Evolutionary conservation across 2,113 vertebrate species (phyloP).

Genomic region (Calypte anna): DNA sequence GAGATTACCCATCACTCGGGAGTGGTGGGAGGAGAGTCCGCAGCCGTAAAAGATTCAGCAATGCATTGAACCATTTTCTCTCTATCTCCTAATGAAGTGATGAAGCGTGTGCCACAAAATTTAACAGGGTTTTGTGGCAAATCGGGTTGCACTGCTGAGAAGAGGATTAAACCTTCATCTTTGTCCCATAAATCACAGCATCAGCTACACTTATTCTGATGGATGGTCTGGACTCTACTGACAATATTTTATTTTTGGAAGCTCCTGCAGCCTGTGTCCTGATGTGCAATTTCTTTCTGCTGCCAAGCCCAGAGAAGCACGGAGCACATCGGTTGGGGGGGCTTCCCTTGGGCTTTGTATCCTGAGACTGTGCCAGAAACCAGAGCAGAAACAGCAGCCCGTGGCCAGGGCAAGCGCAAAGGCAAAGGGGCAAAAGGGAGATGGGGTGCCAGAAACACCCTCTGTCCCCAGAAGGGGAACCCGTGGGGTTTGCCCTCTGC

Average conservation of each 20-base stretch:
- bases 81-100: slow-evolving; percentile 68
- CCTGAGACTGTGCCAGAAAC: neutral
- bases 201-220: slow-evolving; percentile 58
- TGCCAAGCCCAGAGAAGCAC: neutral
- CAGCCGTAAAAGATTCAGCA: slow-evolving; percentile 40
- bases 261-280: neutral
- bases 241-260: slow-evolving; percentile 40
- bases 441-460: neutral
- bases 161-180: slow-evolving; percentile 67
- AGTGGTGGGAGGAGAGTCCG: slow-evolving; percentile 46
- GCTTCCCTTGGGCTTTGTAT: accelerated
- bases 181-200: slow-evolving; percentile 58
- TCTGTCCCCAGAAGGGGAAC: neutral
- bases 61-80: slow-evolving; percentile 51
- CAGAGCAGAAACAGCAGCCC: neutral
- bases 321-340: accelerated
- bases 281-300: slow-evolving; percentile 28
- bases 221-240: slow-evolving; percentile 15
- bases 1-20: slow-evolving; percentile 38
- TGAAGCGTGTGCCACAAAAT: slow-evolving; percentile 58
- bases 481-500: neutral
- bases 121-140: slow-evolving; percentile 62
- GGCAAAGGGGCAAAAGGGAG: neutral
- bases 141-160: slow-evolving; percentile 40
- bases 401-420: neutral